Evolutionary conservation across 2,888 invertebrate genomes (phyloP), one percentile per base, ranked within the genome.

Genomic region (Agrochola macilenta): DNA sequence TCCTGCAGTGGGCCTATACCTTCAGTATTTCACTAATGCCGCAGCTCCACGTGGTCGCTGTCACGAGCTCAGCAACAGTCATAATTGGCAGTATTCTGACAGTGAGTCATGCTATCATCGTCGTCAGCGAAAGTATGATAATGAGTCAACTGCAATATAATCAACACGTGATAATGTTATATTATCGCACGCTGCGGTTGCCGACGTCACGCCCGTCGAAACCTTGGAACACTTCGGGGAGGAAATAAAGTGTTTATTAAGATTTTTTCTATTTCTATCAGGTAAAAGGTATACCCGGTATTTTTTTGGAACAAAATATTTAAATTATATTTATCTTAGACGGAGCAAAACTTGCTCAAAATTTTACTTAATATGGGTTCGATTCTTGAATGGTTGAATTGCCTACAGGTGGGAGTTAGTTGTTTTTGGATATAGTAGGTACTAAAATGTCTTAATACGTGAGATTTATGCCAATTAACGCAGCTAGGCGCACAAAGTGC

Each of bases 141-240:
- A 43, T 84, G 70, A 81, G 49, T 82, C 81, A 84, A 81, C 61
- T 60, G 57, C 49, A 60, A 43, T 68, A 23, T 49, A 58, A 74
- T 81, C 26, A 52, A 46, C 68, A 49, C 76, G 71, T 72, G 70
- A 75, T 70, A 46, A 11, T 60, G 79, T 58, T 26, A 61, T 35
- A 63, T 66, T 60, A 81, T 83, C 73, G 30, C 60, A 46, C 30
- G 58, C 17, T 80, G 57, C 30, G 69, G 17, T 46, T 8, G 5
- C 23, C 35, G 23, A 74, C 79, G 83, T 57, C 68, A 43, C 43
- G 26, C 2, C 35, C 14, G 12, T 2, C 26, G 17, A 49, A 5
- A 70, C 79, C 69, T 78, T 61, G 83, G 35, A 39, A 61, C 39
- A 61, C 65, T 60, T 78, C 26, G 60, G 52, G 46, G 12, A n/a